Base-by-base conservation (phyloP, 2,797 vertebrate species). In the Sebastes nivosus region DNA sequence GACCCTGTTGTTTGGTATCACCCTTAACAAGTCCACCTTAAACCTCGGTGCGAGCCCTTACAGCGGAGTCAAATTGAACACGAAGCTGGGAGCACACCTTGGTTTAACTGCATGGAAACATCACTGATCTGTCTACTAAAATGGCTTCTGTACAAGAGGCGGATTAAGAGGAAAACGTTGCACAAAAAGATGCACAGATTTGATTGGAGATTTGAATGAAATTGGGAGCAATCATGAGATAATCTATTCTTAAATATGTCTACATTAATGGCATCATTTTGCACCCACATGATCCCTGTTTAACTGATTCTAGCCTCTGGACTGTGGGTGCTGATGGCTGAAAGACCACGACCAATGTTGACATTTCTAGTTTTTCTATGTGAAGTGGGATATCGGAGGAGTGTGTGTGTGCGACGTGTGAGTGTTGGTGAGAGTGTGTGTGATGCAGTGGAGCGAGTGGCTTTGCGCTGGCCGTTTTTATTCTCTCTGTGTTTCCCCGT, bases 401-500 rank as follows among this genome's bases (percentile, higher is more conserved):
- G 78, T 72, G 77, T 87, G 80, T 87, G 80, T 79, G 42, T 69
- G 79, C 1, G 58, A 25, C 54, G 81, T 75, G 63, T 61, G 84
- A 18, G 64, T 52, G 64, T 63, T 57, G 38, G 50, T 72, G 42
- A 30, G 82, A 57, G 75, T 2, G 70, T 16, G 87, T 29, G 73
- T 61, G 74, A 59, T 88, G 84, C 72, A 59, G 82, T 80, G 80
- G 84, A 84, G 83, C 13, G 81, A 83, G 89, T 91, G 93, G 96
- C 96, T 97, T 96, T 98, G 97, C 97, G 96, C 97, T 98, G 98
- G 97, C 97, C 97, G 97, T 98, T 99, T 99, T 99, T 99, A 99
- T 98, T 99, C 98, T 99, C 97, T 99, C 97, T 99, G 97, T 99
- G 97, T 99, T 97, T 98, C 98, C 97, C 96, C 97, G 98, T 99